Conservation (phyloP, 2,797 vertebrate genomes). For the Phoxinus dragarum region DNA sequence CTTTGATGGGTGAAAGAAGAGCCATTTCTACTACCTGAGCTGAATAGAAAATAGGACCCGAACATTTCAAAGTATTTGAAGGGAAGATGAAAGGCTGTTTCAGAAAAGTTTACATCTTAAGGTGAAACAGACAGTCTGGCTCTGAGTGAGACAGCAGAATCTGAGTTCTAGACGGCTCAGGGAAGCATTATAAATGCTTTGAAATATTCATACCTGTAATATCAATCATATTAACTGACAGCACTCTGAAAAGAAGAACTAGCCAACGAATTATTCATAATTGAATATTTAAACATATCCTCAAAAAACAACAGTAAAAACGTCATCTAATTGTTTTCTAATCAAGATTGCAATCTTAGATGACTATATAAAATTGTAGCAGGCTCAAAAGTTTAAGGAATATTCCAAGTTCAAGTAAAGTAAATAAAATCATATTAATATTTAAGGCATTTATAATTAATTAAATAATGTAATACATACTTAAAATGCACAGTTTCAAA, state of each 20-base stretch:
- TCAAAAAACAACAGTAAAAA: neutral
- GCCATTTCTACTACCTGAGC: conserved; percentile 1
- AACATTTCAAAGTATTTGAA: neutral
- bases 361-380: neutral
- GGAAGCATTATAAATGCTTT: neutral
- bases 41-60: conserved; percentile 32
- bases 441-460: neutral
- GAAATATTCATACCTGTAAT: conserved; percentile 31
- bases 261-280: neutral
- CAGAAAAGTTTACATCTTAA: neutral
- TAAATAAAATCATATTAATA: neutral
- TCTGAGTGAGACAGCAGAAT: conserved; percentile 7
- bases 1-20: conserved; percentile 46
- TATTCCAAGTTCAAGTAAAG: neutral
- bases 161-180: conserved; percentile 16
- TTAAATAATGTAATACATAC: neutral
- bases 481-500: neutral
- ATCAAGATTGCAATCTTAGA: neutral
- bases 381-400: neutral
- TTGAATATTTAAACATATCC: neutral
- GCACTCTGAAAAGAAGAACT: conserved; percentile 7
- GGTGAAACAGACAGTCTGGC: conserved; percentile 4
- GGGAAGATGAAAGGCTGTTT: conserved; percentile 50
- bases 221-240: conserved; percentile 24
- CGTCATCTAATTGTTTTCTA: neutral